phyloP scores from a whole-genome alignment of 2,888 invertebrate genomes.

The Amblyteles armatorius region DNA sequence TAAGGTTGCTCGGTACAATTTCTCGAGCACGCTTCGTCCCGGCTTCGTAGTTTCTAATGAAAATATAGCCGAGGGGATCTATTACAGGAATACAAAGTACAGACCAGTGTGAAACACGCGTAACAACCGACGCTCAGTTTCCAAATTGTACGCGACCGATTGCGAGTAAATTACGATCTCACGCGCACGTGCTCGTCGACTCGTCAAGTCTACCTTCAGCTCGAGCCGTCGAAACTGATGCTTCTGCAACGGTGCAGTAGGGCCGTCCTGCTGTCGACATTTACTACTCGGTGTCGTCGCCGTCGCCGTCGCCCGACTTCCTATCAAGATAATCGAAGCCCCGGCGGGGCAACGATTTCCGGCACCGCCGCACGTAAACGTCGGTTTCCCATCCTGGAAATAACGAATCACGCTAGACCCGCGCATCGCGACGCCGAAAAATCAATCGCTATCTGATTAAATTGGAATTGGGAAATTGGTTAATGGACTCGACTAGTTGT shows the following conservation, averaged over 20 bases:
- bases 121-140: neutral
- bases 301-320: conserved; percentile 29
- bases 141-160: conserved; percentile 1
- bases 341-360: conserved; percentile 52
- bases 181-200: conserved; percentile 16
- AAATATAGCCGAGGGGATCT: conserved; percentile 12
- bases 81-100: neutral
- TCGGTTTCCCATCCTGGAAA: conserved; percentile 43
- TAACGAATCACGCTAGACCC: conserved; percentile 41
- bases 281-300: neutral
- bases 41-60: conserved; percentile 13
- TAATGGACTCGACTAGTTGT: conserved; percentile 17
- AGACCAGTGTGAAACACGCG: neutral
- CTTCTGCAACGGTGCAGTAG: neutral
- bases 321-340: conserved; percentile 54
- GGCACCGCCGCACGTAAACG: conserved; percentile 32
- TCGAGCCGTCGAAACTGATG: neutral
- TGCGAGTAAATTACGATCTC: neutral
- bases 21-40: conserved; percentile 15
- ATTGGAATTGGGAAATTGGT: conserved; percentile 16
- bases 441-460: conserved; percentile 24
- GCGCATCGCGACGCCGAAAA: conserved; percentile 33
- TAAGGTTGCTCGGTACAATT: conserved; percentile 26
- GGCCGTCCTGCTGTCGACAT: neutral
- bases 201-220: conserved; percentile 2